phyloP scores from a whole-genome alignment of 2,113 vertebrate species.

The Struthio camelus region DNA sequence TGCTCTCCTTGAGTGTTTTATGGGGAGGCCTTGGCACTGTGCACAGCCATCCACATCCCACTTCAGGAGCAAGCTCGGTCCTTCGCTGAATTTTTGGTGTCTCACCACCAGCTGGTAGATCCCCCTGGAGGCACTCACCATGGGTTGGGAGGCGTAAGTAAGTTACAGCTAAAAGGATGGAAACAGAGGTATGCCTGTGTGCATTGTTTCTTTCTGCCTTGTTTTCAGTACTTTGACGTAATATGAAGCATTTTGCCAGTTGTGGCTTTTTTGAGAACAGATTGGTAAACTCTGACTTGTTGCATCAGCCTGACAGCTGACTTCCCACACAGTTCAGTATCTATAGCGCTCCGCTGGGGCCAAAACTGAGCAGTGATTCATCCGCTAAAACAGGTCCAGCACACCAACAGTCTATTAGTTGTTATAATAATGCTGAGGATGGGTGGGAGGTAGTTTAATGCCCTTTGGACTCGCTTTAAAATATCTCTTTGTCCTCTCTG shows the following conservation, averaged over 20 bases:
- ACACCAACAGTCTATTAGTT: neutral
- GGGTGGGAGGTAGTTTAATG: neutral
- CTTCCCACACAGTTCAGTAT: slow-evolving; percentile 4
- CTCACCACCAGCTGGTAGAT: neutral
- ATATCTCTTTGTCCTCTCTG: slow-evolving; percentile 36
- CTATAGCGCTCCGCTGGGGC: slow-evolving; percentile 15
- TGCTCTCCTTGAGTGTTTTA: neutral
- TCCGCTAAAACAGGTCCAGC: neutral
- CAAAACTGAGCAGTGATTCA: slow-evolving; percentile 21
- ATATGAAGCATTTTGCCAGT: neutral
- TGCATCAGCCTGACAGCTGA: slow-evolving; percentile 66
- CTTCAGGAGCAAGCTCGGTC: neutral
- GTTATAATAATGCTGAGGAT: neutral
- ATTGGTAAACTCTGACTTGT: slow-evolving; percentile 63
- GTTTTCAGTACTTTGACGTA: slow-evolving; percentile 18
- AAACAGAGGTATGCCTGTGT: neutral
- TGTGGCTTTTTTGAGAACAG: slow-evolving; percentile 58
- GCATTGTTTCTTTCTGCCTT: slow-evolving; percentile 20
- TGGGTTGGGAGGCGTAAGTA: neutral
- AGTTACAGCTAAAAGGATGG: neutral
- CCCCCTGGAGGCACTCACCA: accelerated
- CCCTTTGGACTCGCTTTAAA: neutral
- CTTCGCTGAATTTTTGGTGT: neutral
- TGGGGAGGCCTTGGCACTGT: neutral
- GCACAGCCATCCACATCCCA: neutral